Evolutionary conservation across 2,797 vertebrate species (phyloP), one percentile per base, ranked within the genome.

Genomic region (Cirrhinus mrigala): DNA sequence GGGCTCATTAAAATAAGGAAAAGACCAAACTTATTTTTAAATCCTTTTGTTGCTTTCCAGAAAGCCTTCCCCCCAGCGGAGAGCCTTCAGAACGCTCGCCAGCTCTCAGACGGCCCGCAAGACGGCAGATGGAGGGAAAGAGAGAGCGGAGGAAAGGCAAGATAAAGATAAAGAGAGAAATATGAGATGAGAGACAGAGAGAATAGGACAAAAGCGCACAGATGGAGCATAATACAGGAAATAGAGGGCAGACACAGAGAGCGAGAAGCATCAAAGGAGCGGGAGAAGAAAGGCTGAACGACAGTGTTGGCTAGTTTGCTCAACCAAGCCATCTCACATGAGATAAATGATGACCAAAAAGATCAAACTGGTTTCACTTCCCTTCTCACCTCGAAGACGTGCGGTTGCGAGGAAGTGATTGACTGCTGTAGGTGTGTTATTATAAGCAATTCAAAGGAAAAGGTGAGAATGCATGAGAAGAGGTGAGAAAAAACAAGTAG

Each of bases 11-110:
- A 85, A 82, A 90, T 86, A 81, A 73, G 81, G 48, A 86, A 90
- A 27, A 81, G 87, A 71, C 50, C 69, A 88, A 81, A 91, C 87
- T 77, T 89, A 87, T 87, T 90, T 90, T 87, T 73, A 80, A 85
- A 88, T 89, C 86, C 90, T 93, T 94, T 93, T 88, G 91, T 93
- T 88, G 87, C 82, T 78, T 88, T 94, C 91, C 92, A 94, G 89
- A 92, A 91, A 91, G 79, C 46, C 22, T 64, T 52, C 60, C 83
- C 79, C 82, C 79, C 83, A 70, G 83, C 29, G 54, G 83, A 88
- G 82, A 89, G 64, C 54, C 80, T 87, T 89, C 76, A 81, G 87
- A 88, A 81, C 79, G 16, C 76, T 60, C 62, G 87, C 84, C 83
- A 86, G 85, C 69, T 76, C 62, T 70, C 79, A 68, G 88, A 83